phyloP scores from a whole-genome alignment of 1,140 invertebrate species.

The Drosophila nigrodunni region DNA sequence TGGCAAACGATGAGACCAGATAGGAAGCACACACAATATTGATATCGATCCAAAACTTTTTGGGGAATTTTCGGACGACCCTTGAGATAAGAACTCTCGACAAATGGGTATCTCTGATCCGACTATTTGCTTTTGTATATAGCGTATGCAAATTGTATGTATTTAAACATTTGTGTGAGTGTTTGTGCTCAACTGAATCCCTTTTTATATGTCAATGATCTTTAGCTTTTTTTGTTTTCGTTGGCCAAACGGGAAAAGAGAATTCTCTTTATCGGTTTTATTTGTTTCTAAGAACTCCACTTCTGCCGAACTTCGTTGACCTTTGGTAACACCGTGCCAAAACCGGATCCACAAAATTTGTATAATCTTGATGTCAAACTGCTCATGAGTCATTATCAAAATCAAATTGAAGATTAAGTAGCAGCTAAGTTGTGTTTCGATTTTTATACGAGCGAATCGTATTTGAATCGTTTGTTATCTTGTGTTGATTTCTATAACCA shows the following conservation, averaged over 20 bases:
- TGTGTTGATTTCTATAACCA: too few relatives aligned
- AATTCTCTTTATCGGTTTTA: not conserved
- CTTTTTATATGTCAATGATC: not conserved
- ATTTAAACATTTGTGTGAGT: not conserved
- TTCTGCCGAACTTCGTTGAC: not conserved
- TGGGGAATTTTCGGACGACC: constrained; percentile 5
- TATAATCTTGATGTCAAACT: constrained; percentile 5
- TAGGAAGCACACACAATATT: constrained; percentile 7
- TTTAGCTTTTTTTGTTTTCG: not conserved
- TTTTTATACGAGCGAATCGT: too few relatives aligned
- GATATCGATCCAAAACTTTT: constrained; percentile 42
- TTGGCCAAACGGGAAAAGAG: not conserved
- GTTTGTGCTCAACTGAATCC: not conserved
- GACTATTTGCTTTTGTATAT: not conserved
- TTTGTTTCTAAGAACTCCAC: too few relatives aligned
- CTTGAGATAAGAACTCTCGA: constrained; percentile 21
- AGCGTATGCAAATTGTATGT: not conserved
- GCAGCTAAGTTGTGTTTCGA: too few relatives aligned
- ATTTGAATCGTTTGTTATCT: too few relatives aligned
- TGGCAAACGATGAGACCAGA: constrained; percentile 16
- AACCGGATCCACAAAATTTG: not conserved
- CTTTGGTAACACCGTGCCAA: not conserved
- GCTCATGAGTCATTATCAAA: not conserved
- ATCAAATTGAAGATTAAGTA: not conserved
- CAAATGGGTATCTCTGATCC: constrained; percentile 17